Evolutionary conservation across 2,888 invertebrate genomes (phyloP), one percentile per base, ranked within the genome.

Genomic region (Thymelicus acteon): DNA sequence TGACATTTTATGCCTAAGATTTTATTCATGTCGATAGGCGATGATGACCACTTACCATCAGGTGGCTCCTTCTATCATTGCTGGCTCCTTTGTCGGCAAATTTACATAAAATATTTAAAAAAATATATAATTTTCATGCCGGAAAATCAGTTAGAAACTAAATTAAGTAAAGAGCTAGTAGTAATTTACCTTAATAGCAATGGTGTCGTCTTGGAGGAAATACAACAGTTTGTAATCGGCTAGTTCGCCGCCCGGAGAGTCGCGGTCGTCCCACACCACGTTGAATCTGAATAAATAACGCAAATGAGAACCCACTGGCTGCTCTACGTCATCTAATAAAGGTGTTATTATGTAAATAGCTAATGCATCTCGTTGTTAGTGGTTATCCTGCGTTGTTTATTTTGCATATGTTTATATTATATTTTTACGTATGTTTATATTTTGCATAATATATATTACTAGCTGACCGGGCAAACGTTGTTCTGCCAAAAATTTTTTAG

Each of bases 141-240:
- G 40, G 8, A 40, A 40, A 40, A 40, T 7, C 8, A 40, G 8
- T 40, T 40, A 40, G 8, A 7, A 40, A 40, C 7, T 8, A 39
- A 67, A 58, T 24, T 58, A 6, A 47, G 13, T 57, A 58, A 66
- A 31, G 72, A 93, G 93, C 82, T 96, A 15, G 19, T 13, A 39
- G 54, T 54, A 67, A 69, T 52, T 74, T 81, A 93, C 93, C 82
- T 96, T 95, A 0, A 98, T 94, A 68, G 97, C 95, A 66, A 98
- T 95, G 0, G 96, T 97, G 82, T 98, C 97, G 82, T 98, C 97
- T 67, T 96, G 95, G 31, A 98, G 91, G 85, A 96, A 97, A 86
- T 97, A 98, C 80, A 96, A 92, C 69, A 98, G 87, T 79, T 96
- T 95, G 84, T 96, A 97, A 84, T 95, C 91, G 70, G 90, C 88